phyloP scores from a whole-genome alignment of 1,140 invertebrate genomes.

The Monomorium pharaonis region DNA sequence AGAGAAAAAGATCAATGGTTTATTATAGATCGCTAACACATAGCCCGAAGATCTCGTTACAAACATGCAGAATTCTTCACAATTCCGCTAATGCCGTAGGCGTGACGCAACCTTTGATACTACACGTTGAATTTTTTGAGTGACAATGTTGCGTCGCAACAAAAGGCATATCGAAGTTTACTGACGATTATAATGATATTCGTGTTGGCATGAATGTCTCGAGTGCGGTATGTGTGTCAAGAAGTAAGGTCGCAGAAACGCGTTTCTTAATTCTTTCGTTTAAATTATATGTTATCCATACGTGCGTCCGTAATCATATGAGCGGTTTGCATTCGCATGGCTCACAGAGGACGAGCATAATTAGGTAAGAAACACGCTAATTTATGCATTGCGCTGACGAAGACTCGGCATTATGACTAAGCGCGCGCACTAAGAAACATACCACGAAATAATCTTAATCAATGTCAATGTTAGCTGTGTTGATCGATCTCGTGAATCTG shows the following conservation, averaged over 20 bases:
- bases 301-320: slow-evolving; percentile 50
- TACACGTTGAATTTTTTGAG: background rate
- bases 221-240: slow-evolving; percentile 56
- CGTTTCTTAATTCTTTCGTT: slow-evolving; percentile 65
- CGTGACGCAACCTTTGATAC: background rate
- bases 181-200: slow-evolving; percentile 3
- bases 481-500: background rate
- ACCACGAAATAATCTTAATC: slow-evolving; percentile 6
- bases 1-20: too few species aligned
- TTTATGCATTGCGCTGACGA: slow-evolving; percentile 34
- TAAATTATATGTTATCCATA: slow-evolving; percentile 58
- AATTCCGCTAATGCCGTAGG: background rate
- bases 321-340: slow-evolving; percentile 55
- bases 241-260: slow-evolving; percentile 60
- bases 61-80: background rate
- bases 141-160: background rate
- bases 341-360: slow-evolving; percentile 38
- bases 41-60: background rate
- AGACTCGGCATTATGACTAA: slow-evolving; percentile 37
- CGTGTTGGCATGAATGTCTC: slow-evolving; percentile 14
- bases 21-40: background rate
- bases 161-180: background rate
- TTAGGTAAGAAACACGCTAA: slow-evolving; percentile 55
- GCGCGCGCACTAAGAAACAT: slow-evolving; percentile 1
- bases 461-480: slow-evolving; percentile 26